phyloP scores from a whole-genome alignment of 2,888 invertebrate species.

The Drosophila nr. perissopoda region DNA sequence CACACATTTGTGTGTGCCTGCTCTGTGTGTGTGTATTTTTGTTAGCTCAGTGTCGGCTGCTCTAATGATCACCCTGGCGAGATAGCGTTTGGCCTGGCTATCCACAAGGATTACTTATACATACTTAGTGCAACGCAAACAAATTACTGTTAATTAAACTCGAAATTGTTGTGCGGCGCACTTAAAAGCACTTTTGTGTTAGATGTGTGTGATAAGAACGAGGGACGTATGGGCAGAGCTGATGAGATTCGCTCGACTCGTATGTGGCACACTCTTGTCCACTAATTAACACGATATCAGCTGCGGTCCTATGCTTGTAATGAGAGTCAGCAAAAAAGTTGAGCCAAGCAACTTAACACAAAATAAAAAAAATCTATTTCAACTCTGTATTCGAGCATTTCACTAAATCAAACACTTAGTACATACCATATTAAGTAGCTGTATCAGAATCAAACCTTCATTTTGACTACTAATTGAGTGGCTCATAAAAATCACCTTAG shows the following conservation, averaged over 20 bases:
- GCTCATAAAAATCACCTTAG: neutral
- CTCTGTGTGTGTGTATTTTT: constrained; percentile 9
- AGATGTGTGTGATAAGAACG: constrained; percentile 46
- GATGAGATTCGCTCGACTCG: constrained; percentile 42
- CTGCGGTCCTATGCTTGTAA: constrained; percentile 2
- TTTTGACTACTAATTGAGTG: neutral
- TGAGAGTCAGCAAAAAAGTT: constrained; percentile 44
- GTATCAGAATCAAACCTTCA: neutral
- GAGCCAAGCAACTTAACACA: constrained; percentile 21
- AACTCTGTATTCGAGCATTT: neutral
- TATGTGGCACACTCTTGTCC: constrained; percentile 30
- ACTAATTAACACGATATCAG: constrained; percentile 51
- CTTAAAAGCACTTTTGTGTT: constrained; percentile 66
- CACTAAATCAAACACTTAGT: neutral
- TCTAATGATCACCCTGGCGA: constrained; percentile 64
- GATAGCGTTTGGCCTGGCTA: constrained; percentile 54
- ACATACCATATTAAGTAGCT: neutral
- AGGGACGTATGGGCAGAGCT: constrained; percentile 21
- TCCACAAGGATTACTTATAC: constrained; percentile 60
- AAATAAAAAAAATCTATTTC: neutral
- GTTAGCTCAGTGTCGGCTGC: constrained; percentile 2
- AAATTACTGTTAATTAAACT: constrained; percentile 75
- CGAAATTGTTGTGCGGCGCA: constrained; percentile 71
- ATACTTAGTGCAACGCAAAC: constrained; percentile 70
- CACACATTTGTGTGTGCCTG: constrained; percentile 10